Evolutionary conservation across 1,140 invertebrate species (phyloP).

Genomic region (Drosophila persimilis): DNA sequence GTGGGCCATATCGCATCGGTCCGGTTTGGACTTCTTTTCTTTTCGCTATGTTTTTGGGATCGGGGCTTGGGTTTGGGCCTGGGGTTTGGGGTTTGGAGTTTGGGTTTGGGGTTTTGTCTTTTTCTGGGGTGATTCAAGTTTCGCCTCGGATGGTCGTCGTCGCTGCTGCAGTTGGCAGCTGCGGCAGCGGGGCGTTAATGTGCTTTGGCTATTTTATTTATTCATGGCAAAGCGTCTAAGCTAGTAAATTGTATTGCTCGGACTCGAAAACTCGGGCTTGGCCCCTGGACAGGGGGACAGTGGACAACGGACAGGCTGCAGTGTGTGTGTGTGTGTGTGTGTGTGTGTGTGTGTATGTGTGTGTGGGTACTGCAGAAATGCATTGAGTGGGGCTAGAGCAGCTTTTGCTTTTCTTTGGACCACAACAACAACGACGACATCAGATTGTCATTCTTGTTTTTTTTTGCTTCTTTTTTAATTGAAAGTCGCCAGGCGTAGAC

Average conservation of each 20-base stretch:
- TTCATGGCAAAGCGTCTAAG: constrained; percentile 81
- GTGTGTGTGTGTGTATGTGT: not conserved
- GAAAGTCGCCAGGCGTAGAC: constrained; percentile 74
- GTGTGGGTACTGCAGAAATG: constrained; percentile 23
- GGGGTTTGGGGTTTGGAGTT: too few species aligned
- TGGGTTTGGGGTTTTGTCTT: constrained; percentile 32
- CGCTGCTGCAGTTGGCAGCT: constrained; percentile 65
- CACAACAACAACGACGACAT: constrained; percentile 73
- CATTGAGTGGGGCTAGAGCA: constrained; percentile 65
- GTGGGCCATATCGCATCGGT: constrained; percentile 60
- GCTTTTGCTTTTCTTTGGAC: constrained; percentile 79
- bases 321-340: not conserved
- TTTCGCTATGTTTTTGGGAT: too few species aligned
- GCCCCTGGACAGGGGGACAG: constrained; percentile 13
- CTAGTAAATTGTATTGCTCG: constrained; percentile 80
- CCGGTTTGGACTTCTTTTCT: constrained; percentile 61
- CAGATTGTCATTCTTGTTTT: constrained; percentile 81
- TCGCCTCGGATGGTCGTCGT: constrained; percentile 38
- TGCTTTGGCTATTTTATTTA: constrained; percentile 81
- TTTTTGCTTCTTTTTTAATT: constrained; percentile 79
- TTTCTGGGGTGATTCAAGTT: constrained; percentile 75
- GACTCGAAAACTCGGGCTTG: constrained; percentile 59
- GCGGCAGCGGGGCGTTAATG: constrained; percentile 80
- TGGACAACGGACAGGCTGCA: constrained; percentile 24
- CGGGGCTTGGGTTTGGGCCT: too few species aligned